Base-by-base conservation (phyloP, 2,888 invertebrate genomes). In the Acrobasis consociella region DNA sequence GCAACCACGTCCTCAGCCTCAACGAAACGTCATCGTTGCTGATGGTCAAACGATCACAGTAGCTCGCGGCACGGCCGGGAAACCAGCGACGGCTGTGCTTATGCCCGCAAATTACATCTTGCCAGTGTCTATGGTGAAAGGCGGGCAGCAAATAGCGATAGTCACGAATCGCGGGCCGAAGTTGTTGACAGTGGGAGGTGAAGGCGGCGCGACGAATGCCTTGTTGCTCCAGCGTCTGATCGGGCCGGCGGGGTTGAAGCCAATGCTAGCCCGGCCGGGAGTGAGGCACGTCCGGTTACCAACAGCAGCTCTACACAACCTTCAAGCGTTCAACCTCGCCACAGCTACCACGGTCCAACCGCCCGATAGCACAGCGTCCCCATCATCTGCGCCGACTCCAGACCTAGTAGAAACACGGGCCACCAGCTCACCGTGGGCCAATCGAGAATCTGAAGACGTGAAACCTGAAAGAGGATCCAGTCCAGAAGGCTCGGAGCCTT, bases 51-150 rank as follows among this genome's bases (percentile, higher is more conserved):
- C 95, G 0, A 90, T 95, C 9, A 93, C 94, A 0, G 93, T 94
- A 9, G 93, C 94, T 1, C 86, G 94, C 11, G 94, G 95, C 62
- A 92, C 94, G 61, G 91, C 94, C 11, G 94, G 94, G 0, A 93
- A 93, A 66, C 95, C 95, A 5, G 93, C 95, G 0, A 95, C 95
- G 1, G 93, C 94, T 0, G 95, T 96, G 9, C 81, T 96, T 51
- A 95, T 95, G 82, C 95, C 95, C n/a, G 95, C 95, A 0, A 95
- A 95, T 80, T 95, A 95, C 72, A 93, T 96, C 65, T 82, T 96
- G 70, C 96, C 96, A 0, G 95, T 95, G 71, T 95, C 95, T 3
- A 93, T 95, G 90, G 93, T 96, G 64, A 96, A 96, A 83, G 94
- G 95, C 9, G 94, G 95, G 0, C 95, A 95, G 76, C 95, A 95